A percentile compares a stretch with the other conserved stretches of the same genome.
Evolutionary conservation across 2,888 invertebrate species (phyloP).

Genomic region (Drosophila prostipennis): DNA sequence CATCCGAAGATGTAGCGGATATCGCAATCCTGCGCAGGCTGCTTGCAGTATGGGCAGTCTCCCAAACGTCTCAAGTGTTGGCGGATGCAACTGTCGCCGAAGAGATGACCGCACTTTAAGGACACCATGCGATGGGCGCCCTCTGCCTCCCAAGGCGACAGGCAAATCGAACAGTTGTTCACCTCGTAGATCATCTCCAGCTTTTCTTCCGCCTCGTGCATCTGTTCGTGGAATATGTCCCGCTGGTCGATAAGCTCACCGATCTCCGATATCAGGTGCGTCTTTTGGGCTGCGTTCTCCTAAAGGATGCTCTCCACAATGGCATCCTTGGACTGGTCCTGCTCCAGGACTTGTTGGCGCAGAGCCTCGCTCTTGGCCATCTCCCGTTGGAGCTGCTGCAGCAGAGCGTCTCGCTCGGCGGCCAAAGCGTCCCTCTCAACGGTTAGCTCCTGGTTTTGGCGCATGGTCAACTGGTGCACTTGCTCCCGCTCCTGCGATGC

Average conservation of each 20-base stretch:
- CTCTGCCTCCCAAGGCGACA: background rate
- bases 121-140: slow-evolving; percentile 5
- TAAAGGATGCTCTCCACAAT: background rate
- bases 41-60: too few relatives aligned
- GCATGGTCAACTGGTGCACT: background rate
- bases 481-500: too few relatives aligned
- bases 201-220: background rate
- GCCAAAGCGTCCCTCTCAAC: background rate
- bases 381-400: slow-evolving; percentile 8
- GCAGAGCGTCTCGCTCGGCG: background rate
- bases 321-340: background rate
- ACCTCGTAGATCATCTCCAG: background rate
- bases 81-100: background rate
- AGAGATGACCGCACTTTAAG: slow-evolving; percentile 6
- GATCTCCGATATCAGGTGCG: background rate
- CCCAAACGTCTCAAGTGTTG: background rate
- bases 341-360: background rate
- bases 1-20: too few relatives aligned
- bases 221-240: background rate
- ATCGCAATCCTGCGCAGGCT: too few relatives aligned
- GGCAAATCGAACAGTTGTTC: slow-evolving; percentile 1
- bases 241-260: background rate
- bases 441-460: background rate
- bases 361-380: background rate
- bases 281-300: background rate